A percentile compares a stretch with the other conserved stretches of the same genome.
These are phyloP conservation scores for Papilio polytes DNA, from an alignment of 1,140 invertebrate genomes.

Conservation along the genomic window DNA sequence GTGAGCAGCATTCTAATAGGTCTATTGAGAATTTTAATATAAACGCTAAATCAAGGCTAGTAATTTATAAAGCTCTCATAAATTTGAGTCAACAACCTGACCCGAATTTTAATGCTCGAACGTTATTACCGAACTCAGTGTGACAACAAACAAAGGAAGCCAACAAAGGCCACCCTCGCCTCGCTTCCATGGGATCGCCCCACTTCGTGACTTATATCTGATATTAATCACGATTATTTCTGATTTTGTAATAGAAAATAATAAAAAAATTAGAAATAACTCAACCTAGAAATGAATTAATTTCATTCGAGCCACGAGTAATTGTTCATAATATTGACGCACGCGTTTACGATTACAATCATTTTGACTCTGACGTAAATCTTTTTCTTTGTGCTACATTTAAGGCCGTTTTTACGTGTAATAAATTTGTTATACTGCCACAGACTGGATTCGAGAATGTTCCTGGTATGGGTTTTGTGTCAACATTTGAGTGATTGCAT, in stretches of 20 bases:
- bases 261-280: background rate
- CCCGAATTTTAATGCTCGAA: conserved; percentile 74
- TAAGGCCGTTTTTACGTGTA: conserved; percentile 58
- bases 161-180: conserved; percentile 58
- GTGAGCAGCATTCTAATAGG: conserved; percentile 32
- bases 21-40: conserved; percentile 46
- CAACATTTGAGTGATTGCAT: conserved; percentile 42
- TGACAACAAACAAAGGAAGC: conserved; percentile 69
- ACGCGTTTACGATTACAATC: conserved; percentile 53
- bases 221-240: conserved; percentile 23
- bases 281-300: conserved; percentile 33
- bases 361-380: conserved; percentile 55
- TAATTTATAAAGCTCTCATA: conserved; percentile 66
- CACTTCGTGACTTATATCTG: conserved; percentile 42
- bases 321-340: conserved; percentile 36
- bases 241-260: conserved; percentile 12
- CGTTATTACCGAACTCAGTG: conserved; percentile 68
- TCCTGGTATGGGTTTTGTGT: conserved; percentile 39
- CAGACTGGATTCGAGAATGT: conserved; percentile 45
- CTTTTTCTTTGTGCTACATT: conserved; percentile 55
- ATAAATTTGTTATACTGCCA: conserved; percentile 58
- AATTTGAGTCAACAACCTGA: conserved; percentile 76
- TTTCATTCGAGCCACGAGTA: conserved; percentile 12
- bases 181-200: conserved; percentile 43
- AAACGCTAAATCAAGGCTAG: conserved; percentile 57